Conservation (phyloP, 2,888 invertebrate species). For the Epiblema foenella region DNA sequence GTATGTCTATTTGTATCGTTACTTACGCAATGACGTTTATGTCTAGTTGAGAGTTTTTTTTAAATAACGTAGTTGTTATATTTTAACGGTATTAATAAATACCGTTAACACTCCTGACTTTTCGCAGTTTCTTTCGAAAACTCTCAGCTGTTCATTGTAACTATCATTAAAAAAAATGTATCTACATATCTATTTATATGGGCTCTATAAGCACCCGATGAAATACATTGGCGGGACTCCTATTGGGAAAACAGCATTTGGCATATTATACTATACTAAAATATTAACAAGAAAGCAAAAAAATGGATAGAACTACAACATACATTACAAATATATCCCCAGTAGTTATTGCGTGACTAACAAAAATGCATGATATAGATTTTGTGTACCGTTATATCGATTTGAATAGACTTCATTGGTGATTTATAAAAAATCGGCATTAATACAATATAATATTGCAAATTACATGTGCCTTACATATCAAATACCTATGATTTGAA, state of each 20-base stretch:
- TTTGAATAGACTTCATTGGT: conserved; percentile 10
- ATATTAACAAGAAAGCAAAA: conserved; percentile 39
- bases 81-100: background rate
- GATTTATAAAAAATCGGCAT: background rate
- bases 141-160: conserved; percentile 24
- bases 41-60: conserved; percentile 28
- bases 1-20: conserved; percentile 61
- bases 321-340: conserved; percentile 21
- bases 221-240: conserved; percentile 35
- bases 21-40: conserved; percentile 32
- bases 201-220: conserved; percentile 39
- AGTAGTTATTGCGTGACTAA: conserved; percentile 47
- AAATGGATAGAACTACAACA: conserved; percentile 11
- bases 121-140: background rate
- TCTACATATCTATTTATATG: conserved; percentile 42
- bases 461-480: background rate
- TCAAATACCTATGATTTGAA: background rate
- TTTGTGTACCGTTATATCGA: conserved; percentile 30
- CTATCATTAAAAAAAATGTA: conserved; percentile 34
- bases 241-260: conserved; percentile 41
- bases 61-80: background rate
- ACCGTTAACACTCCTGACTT: background rate
- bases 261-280: conserved; percentile 42
- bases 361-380: conserved; percentile 45
- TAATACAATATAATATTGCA: background rate